Evolutionary conservation across 2,113 vertebrate species (phyloP).

Genomic region (Paramisgurnus dabryanus): DNA sequence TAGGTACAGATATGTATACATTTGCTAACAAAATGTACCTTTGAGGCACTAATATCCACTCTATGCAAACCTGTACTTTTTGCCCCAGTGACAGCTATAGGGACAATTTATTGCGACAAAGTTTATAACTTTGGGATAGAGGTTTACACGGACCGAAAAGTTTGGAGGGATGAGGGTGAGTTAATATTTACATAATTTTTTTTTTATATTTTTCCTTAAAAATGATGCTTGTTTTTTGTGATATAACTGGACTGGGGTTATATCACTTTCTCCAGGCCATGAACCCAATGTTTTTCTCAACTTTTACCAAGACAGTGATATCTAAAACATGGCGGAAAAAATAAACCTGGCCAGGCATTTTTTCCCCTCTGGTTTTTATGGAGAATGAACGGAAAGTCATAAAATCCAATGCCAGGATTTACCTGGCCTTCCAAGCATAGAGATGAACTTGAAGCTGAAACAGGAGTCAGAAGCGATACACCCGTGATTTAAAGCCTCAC

Average conservation of each 20-base stretch:
- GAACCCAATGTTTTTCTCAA: slow-evolving; percentile 18
- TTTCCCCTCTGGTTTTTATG: slow-evolving; percentile 34
- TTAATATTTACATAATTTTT: too few species aligned
- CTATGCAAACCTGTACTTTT: too few species aligned
- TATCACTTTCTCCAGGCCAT: slow-evolving; percentile 6
- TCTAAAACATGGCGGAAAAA: slow-evolving; percentile 26
- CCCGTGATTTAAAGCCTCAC: slow-evolving; percentile 26
- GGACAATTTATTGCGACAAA: too few species aligned
- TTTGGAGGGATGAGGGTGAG: too few species aligned
- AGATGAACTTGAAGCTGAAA: slow-evolving; percentile 26
- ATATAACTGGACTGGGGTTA: background rate
- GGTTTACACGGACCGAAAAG: too few species aligned
- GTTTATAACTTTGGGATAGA: too few species aligned
- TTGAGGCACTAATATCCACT: too few species aligned
- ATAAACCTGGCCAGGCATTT: slow-evolving; percentile 30
- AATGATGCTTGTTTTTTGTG: background rate
- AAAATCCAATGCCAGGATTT: slow-evolving; percentile 18
- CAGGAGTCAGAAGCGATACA: slow-evolving; percentile 22
- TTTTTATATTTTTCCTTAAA: background rate
- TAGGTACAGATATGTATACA: too few species aligned
- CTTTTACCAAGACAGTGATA: slow-evolving; percentile 21
- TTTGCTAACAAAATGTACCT: too few species aligned
- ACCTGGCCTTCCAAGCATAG: slow-evolving; percentile 26
- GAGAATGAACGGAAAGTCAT: slow-evolving; percentile 29
- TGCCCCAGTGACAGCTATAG: too few species aligned